phyloP scores from a whole-genome alignment of 2,113 vertebrate species.

The Hydrochoerus hydrochaeris region DNA sequence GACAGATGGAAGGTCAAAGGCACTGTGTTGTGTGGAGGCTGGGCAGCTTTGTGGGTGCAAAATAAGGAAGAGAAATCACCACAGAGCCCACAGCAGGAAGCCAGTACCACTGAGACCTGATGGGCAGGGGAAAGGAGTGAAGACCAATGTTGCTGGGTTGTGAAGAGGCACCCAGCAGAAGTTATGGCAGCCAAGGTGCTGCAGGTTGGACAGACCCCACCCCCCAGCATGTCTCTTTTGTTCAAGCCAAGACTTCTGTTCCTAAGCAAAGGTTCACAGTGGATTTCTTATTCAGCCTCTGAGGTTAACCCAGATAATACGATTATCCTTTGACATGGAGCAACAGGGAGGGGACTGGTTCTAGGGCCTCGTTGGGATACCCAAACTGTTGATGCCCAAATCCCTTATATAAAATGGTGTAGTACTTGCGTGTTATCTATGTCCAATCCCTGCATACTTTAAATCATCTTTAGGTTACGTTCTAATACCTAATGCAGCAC shows the following conservation, averaged over 20 bases:
- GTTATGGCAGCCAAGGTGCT: not conserved
- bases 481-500: not conserved
- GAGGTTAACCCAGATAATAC: not conserved
- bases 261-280: not conserved
- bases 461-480: not conserved
- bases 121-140: not conserved
- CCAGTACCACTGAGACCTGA: not conserved
- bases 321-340: not conserved
- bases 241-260: not conserved
- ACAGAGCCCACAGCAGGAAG: not conserved
- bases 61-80: not conserved
- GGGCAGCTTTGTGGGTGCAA: not conserved
- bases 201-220: not conserved
- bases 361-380: not conserved
- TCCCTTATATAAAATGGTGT: not conserved
- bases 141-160: not conserved
- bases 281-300: not conserved
- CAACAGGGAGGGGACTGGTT: not conserved
- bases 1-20: not conserved
- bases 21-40: not conserved
- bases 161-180: not conserved
- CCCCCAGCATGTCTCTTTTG: not conserved
- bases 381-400: not conserved
- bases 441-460: not conserved
- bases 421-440: not conserved